Base-by-base conservation (phyloP, 2,113 vertebrate genomes). In the Sciurus niger region DNA sequence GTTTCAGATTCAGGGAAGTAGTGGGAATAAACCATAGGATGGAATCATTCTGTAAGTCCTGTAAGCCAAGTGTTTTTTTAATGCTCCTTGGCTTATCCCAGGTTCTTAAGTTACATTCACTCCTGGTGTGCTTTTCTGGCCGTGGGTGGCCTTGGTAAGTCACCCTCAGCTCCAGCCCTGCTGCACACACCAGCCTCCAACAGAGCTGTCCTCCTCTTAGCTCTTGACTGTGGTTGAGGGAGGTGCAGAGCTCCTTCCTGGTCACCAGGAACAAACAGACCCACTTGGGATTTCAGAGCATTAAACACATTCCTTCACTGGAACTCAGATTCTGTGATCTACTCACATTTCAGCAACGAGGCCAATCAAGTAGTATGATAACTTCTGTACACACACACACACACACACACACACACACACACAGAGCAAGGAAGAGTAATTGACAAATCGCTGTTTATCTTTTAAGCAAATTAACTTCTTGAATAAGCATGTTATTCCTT, bases 101-200 rank as follows among this genome's bases (percentile, higher is more conserved):
- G 74, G 65, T 95, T 98, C 95, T 98, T 95, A 95, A 85, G 40
- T 97, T 97, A 97, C 95, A 96, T 20, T 82, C 92, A 46, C 72
- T 93, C 90, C 87, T 6, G 14, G 58, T 93, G 88, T 93, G 97
- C 72, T 97, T 94, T 94, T 94, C 92, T 95, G 95, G 89, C 86
- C 1, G 80, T 97, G 98, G 97, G 98, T 98, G 97, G 97, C 95
- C 97, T 74, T 24, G 46, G 72, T 73, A 87, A 82, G 95, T 92
- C 67, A 78, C 74, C 79, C 30, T 85, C 60, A 24, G 37, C 11
- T 67, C 37, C 70, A 89, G 53, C 63, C 82, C 72, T 2, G 28
- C 68, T 60, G 40, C 53, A 80, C 46, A 77, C 5, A 4, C 90
- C 53, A 68, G 60, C 77, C 79, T n/a, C 76, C 3, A 3, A 77